These are phyloP conservation scores for Drepana falcataria DNA, from an alignment of 2,888 invertebrate genomes.

Conservation along the genomic window DNA sequence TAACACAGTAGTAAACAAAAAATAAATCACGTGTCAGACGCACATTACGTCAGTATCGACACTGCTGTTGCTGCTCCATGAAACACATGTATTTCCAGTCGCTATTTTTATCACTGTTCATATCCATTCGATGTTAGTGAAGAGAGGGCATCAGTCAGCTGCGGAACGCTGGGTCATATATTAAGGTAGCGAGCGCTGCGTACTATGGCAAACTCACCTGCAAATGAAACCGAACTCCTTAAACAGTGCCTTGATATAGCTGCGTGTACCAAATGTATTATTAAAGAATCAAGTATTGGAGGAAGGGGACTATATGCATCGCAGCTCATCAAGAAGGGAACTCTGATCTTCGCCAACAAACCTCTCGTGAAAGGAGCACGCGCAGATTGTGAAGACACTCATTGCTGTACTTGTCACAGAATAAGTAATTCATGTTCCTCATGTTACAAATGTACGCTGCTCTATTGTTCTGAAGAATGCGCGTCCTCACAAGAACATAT, in stretches of 20 bases:
- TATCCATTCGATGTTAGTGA: conserved; percentile 38
- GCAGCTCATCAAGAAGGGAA: conserved; percentile 79
- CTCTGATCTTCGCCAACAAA: conserved; percentile 82
- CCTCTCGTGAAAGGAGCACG: conserved; percentile 84
- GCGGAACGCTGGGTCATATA: conserved; percentile 35
- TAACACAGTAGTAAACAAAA: conserved; percentile 29
- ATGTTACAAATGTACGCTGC: conserved; percentile 82
- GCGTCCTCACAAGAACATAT: conserved; percentile 73
- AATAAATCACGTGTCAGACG: conserved; percentile 33
- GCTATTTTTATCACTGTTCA: conserved; percentile 70
- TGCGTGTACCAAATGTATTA: conserved; percentile 63
- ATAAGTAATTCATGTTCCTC: conserved; percentile 42
- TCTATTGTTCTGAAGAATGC: conserved; percentile 82
- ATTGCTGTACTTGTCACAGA: conserved; percentile 82
- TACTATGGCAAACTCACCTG: conserved; percentile 25
- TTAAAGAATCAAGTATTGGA: conserved; percentile 78
- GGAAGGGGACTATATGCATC: conserved; percentile 85
- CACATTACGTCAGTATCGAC: conserved; percentile 55
- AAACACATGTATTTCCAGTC: conserved; percentile 53
- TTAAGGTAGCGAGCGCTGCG: conserved; percentile 14
- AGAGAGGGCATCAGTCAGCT: conserved; percentile 46
- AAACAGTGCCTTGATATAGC: conserved; percentile 20
- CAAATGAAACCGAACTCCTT: conserved; percentile 15
- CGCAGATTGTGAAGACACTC: conserved; percentile 65
- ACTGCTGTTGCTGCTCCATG: conserved; percentile 43